Evolutionary conservation across 2,888 invertebrate genomes (phyloP).

Genomic region (Laothoe populi): DNA sequence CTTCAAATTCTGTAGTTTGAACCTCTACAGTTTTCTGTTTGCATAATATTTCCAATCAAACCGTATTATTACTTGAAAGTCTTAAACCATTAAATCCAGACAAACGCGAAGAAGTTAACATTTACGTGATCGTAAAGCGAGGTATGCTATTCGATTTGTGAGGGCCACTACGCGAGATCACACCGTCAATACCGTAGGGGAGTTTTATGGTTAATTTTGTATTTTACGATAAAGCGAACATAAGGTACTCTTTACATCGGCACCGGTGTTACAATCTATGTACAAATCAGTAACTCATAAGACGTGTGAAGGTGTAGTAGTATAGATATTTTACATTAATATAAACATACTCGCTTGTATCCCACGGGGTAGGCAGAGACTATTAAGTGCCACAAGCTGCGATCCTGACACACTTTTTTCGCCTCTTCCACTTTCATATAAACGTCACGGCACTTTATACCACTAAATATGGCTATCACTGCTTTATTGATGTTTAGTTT

Average conservation of each 20-base stretch:
- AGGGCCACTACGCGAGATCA: slow-evolving; percentile 40
- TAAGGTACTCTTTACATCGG: slow-evolving; percentile 34
- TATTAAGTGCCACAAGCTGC: no score
- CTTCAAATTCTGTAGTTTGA: background rate
- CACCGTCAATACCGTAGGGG: slow-evolving; percentile 38
- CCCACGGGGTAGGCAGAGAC: no score
- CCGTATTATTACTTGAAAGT: slow-evolving; percentile 7
- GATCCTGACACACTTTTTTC: no score
- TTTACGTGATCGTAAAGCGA: slow-evolving; percentile 51
- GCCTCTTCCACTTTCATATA: no score
- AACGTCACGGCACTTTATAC: no score
- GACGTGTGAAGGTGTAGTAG: background rate
- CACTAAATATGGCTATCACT: no score
- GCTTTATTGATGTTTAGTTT: no score
- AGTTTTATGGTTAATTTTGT: slow-evolving; percentile 43
- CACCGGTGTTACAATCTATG: slow-evolving; percentile 15
- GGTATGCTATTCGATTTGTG: slow-evolving; percentile 52
- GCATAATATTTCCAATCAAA: background rate
- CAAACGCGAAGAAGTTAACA: slow-evolving; percentile 50
- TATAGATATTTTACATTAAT: no score
- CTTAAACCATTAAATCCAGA: slow-evolving; percentile 44
- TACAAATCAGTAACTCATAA: slow-evolving; percentile 4
- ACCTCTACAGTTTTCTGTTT: no score
- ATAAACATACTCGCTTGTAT: no score
- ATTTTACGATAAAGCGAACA: slow-evolving; percentile 43